Percentiles rank a stretch among this genome's conserved stretches.
Evolutionary conservation across 2,888 invertebrate genomes (phyloP).

Genomic region (Xiphydria camelus): DNA sequence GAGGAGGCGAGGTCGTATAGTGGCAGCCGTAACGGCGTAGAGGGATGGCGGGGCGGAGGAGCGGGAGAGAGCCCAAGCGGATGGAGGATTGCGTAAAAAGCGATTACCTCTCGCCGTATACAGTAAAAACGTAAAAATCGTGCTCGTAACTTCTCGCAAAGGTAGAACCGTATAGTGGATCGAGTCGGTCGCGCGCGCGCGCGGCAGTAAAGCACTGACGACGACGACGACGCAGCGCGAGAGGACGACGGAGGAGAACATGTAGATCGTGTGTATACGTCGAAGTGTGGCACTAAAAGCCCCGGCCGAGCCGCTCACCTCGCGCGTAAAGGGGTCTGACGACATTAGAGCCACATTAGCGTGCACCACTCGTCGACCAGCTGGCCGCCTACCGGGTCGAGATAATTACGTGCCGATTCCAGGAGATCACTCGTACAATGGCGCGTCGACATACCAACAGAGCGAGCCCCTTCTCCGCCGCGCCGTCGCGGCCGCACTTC

Average conservation of each 20-base stretch:
- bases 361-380: constrained; percentile 47
- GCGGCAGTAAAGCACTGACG: background rate
- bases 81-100: no score
- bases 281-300: constrained; percentile 20
- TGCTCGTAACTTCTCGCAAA: background rate
- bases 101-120: no score
- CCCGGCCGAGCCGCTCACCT: constrained; percentile 16
- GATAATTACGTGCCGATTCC: constrained; percentile 48
- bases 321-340: constrained; percentile 28
- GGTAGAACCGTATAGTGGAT: background rate
- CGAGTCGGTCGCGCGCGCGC: no score
- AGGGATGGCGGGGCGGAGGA: no score
- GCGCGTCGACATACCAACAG: constrained; percentile 27
- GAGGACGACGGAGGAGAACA: no score
- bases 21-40: no score
- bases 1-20: no score
- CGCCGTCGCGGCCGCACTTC: no score
- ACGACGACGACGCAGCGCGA: no score
- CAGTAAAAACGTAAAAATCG: no score
- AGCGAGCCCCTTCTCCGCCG: no score
- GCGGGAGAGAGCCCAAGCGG: no score
- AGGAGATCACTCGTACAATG: constrained; percentile 30
- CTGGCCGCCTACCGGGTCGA: constrained; percentile 44
- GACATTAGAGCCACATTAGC: constrained; percentile 54
- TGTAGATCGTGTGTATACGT: constrained; percentile 1